phyloP scores from a whole-genome alignment of 2,797 vertebrate species.

The Phrynocephalus forsythii region DNA sequence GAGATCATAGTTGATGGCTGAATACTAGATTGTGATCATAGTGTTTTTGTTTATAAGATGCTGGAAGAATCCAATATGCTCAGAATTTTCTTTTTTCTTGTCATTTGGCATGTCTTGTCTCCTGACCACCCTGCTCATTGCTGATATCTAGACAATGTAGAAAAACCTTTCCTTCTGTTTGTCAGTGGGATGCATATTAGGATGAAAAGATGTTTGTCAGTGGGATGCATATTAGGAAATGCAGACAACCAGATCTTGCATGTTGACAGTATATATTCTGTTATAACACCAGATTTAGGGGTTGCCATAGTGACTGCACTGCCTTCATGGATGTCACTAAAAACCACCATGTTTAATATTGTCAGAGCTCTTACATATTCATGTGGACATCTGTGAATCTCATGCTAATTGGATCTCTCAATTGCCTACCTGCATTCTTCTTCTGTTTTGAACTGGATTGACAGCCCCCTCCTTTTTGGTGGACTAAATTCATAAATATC shows the following conservation, averaged over 20 bases:
- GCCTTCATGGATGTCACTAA: not conserved
- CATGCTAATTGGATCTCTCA: not conserved
- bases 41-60: no score
- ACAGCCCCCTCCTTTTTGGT: no score
- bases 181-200: not conserved
- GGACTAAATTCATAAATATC: not conserved
- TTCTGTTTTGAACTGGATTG: not conserved
- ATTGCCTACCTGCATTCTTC: not conserved
- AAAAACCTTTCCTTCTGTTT: no score
- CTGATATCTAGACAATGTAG: not conserved
- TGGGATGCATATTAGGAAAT: not conserved
- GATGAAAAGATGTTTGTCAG: not conserved
- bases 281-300: not conserved
- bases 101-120: no score
- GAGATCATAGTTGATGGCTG: no score
- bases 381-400: not conserved
- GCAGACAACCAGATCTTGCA: constrained; percentile 2
- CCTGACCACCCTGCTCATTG: not conserved
- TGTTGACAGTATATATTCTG: not conserved
- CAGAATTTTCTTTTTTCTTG: no score
- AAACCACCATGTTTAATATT: constrained; percentile 6
- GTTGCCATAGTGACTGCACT: constrained; percentile 34
- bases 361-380: not conserved
- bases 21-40: no score
- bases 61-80: no score